Conservation (phyloP, 1,140 invertebrate species). For the Eulimnadia texana region DNA sequence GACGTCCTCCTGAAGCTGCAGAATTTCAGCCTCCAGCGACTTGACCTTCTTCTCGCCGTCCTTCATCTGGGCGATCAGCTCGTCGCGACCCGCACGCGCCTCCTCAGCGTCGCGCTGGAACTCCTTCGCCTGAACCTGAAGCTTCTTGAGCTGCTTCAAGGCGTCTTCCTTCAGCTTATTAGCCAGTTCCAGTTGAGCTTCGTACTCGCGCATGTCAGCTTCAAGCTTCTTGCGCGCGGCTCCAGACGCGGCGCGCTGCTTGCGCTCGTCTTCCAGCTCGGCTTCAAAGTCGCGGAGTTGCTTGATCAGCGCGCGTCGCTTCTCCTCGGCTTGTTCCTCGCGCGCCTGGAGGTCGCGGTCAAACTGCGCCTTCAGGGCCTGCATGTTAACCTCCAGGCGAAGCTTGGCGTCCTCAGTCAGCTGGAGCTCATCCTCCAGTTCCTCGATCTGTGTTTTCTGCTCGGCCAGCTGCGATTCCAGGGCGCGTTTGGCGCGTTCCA, state of each 20-base stretch:
- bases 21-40: conserved; percentile 73
- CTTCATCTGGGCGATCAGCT: conserved; percentile 59
- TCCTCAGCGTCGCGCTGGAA: conserved; percentile 83
- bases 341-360: conserved; percentile 81
- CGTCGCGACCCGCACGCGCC: conserved; percentile 66
- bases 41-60: conserved; percentile 87
- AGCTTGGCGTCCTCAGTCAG: conserved; percentile 93
- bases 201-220: conserved; percentile 82
- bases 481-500: conserved; percentile 88
- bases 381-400: conserved; percentile 94
- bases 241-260: conserved; percentile 74
- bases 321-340: conserved; percentile 93
- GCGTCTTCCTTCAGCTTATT: conserved; percentile 95
- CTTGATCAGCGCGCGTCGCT: conserved; percentile 78
- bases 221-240: conserved; percentile 88
- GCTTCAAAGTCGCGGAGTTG: conserved; percentile 85
- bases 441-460: conserved; percentile 86
- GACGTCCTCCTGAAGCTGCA: conserved; percentile 80
- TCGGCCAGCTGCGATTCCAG: conserved; percentile 85
- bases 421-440: conserved; percentile 94
- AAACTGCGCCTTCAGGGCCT: conserved; percentile 84
- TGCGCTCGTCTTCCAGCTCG: conserved; percentile 90
- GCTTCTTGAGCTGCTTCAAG: conserved; percentile 85
- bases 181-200: conserved; percentile 85
- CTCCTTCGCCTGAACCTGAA: conserved; percentile 71